Evolutionary conservation across 2,888 invertebrate species (phyloP).

Genomic region (Tryphoninae sp.): DNA sequence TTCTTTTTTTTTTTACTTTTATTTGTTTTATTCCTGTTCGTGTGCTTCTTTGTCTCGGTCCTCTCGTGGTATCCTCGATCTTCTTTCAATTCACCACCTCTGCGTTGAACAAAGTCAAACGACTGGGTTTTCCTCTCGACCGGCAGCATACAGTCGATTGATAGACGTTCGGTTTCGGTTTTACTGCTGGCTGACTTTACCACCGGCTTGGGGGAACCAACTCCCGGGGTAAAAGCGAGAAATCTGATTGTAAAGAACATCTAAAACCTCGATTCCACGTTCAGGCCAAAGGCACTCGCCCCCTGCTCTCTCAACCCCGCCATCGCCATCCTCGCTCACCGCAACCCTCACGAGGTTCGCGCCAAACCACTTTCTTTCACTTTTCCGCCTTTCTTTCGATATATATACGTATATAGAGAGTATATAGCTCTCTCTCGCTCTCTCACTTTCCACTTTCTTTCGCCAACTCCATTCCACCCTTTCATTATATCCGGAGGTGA

Average conservation of each 20-base stretch:
- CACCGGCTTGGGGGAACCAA: conserved; percentile 60
- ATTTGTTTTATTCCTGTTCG: neutral
- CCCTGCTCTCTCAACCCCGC: neutral
- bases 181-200: conserved; percentile 67
- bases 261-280: conserved; percentile 74
- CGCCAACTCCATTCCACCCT: conserved; percentile 44
- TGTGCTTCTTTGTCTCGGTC: conserved; percentile 13
- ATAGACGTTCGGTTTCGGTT: conserved; percentile 59
- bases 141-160: conserved; percentile 46
- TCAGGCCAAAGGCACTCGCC: conserved; percentile 45
- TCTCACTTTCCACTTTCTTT: conserved; percentile 30
- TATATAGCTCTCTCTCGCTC: too few relatives aligned
- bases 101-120: conserved; percentile 50
- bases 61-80: conserved; percentile 37
- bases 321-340: too few relatives aligned
- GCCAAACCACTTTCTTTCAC: conserved; percentile 68
- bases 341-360: conserved; percentile 38
- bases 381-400: conserved; percentile 37
- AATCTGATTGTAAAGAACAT: conserved; percentile 77
- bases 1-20: conserved; percentile 20
- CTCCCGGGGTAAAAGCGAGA: conserved; percentile 66
- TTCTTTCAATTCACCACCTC: conserved; percentile 55
- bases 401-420: neutral
- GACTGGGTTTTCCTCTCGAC: conserved; percentile 32
- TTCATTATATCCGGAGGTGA: conserved; percentile 39